These are phyloP conservation scores for Lepus timidus DNA, from an alignment of 2,113 vertebrate species.

Conservation along the genomic window DNA sequence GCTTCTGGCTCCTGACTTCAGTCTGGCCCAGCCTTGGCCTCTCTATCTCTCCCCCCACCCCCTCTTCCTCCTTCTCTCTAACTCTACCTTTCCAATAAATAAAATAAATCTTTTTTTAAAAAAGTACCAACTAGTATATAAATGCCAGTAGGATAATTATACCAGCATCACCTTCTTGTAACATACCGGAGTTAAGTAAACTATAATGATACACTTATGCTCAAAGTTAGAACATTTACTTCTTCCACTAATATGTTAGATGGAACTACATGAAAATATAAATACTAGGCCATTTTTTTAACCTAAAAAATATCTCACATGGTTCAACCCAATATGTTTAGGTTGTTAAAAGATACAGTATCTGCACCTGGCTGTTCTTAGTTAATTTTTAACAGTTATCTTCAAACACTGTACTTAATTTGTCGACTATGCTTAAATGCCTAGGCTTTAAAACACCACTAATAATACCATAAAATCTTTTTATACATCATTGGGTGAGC, in stretches of 20 bases:
- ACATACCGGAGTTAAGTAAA: not conserved
- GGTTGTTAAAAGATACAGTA: not conserved
- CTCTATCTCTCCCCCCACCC: no score
- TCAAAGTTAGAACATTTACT: slow-evolving; percentile 29
- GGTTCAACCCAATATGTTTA: slow-evolving; percentile 1
- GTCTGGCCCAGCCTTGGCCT: no score
- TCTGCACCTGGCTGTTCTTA: not conserved
- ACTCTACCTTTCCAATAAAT: no score
- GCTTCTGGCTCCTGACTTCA: no score
- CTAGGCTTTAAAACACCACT: slow-evolving; percentile 39
- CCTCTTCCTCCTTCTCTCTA: no score
- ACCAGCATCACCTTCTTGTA: not conserved
- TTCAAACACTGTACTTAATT: slow-evolving; percentile 52
- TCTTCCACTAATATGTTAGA: slow-evolving; percentile 21
- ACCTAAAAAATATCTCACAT: not conserved
- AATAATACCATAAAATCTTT: slow-evolving; percentile 5
- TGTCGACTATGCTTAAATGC: not conserved
- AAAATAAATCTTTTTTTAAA: no score
- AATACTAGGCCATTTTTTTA: not conserved
- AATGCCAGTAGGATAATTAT: not conserved
- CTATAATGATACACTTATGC: not conserved
- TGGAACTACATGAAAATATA: slow-evolving; percentile 36
- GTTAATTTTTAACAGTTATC: slow-evolving; percentile 31
- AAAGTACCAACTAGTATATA: not conserved
- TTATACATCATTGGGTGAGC: not conserved